Base-by-base conservation (phyloP, 64 coral and sea anemone species). In the Dendrophyllia cribrosa region DNA sequence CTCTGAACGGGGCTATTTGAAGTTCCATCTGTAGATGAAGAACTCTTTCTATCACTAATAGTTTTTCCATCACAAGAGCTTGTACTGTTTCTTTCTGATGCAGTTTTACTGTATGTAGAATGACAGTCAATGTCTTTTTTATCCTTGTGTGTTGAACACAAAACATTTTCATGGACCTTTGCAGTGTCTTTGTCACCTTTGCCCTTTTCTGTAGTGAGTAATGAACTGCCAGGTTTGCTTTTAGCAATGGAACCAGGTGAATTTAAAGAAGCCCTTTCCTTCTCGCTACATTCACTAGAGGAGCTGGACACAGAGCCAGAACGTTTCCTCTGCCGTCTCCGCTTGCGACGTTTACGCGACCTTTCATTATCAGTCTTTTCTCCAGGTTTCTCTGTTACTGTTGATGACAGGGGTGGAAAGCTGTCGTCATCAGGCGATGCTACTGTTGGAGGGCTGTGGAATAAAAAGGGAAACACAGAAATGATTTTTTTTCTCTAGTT, bases 281-380 rank as follows among this genome's bases (percentile, higher is more conserved):
- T 90, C n/a, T 97, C 95, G 91, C 85, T 90, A 50, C 90, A 89
- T 75, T 97, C 95, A 88, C 95, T 97, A 61, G 95, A 94, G 13
- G 95, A 97, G 67, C 95, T 89, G 26, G 95, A 91, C 59, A 97
- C 82, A 53, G 91, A 92, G 43, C 95, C 95, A 56, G 95, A 97
- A 21, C 95, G 85, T 20, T 94, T 92, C 10, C 90, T 92, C 43
- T 89, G 95, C 9, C 82, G 73, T 75, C 95, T 94, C 5, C 86
- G 70, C 52, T 88, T 93, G 20, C 92, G 95, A 6, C 88, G 92
- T 52, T 90, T 90, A 0, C 83, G 87, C 45, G 81, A 94, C 9
- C 93, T 92, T 17, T 97, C 95, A 74, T 23, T 92, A 17, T 97
- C 92, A 72, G 68, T n/a, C 66, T 91, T 92, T 51, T 96, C 89